Base-by-base conservation (phyloP, 2,888 invertebrate genomes). In the Orgyia antiqua region DNA sequence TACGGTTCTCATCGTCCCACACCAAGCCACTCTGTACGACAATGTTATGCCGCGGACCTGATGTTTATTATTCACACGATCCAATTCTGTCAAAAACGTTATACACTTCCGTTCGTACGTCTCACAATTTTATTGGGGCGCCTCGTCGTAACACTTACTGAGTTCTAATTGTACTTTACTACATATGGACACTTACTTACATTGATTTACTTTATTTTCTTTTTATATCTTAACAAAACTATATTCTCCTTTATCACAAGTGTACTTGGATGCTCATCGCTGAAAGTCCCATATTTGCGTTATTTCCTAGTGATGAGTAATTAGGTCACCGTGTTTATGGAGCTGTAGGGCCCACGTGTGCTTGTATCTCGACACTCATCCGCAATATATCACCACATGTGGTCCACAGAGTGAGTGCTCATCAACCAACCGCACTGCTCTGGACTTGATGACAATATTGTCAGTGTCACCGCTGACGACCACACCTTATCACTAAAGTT, bases 241-340 rank as follows among this genome's bases (percentile, higher is more conserved):
- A 52, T 58, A 62, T 63, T 67, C 61, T 58, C 63, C 64, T 69
- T 66, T 75, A 77, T 76, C 68, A 62, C 59, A 55, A 66, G 58
- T 61, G 67, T 70, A 72, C 74, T 75, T n/a, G n/a, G 65, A 72
- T 47, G 52, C 51, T 61, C 48, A 63, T 63, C n/a, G 69, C 79
- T 72, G 78, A 75, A 71, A 66, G 64, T 62, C 62, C 66, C 68
- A 72, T 65, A 76, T 78, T 78, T 72, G 76, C 66, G 68, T 68
- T 76, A 70, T 78, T 83, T 82, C 76, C 76, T 82, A 80, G 74
- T 75, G 72, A 75, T 75, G 70, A 71, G 78, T 74, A 77, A 82
- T 82, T 80, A 79, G 73, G 75, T 61, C 74, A 68, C 59, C 53
- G 67, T 67, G 67, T 63, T 57, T 58, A 61, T 65, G 65, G 54